Base-by-base conservation (phyloP, 2,113 vertebrate genomes). In the Poeciliopsis retropinna region DNA sequence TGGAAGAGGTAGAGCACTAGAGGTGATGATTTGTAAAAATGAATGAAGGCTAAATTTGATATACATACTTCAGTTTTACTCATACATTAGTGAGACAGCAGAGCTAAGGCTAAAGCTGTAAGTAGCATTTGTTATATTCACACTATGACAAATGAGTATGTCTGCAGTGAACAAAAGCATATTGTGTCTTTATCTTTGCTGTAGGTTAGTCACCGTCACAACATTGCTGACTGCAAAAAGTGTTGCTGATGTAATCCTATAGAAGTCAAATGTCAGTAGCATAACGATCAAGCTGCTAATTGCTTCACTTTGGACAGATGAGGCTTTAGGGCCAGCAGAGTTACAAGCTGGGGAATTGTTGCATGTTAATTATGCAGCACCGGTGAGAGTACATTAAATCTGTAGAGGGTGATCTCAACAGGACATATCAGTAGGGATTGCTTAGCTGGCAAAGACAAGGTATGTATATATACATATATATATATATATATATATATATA, bases 241-340 rank as follows among this genome's bases (percentile, higher is more conserved):
- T 61, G 80, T 79, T 57, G 71, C 57, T 60, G 68, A 39, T 74
- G 60, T 87, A 88, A 84, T 92, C 77, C 73, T 47, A 67, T 81
- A 79, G 81, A 75, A 82, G 86, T 83, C 72, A 88, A 86, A 89
- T 83, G 84, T 86, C 88, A 85, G 78, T 12, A 63, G 44, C 70
- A 65, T 47, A 57, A 73, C 27, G 71, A 71, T 88, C 75, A 78
- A 61, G 74, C 80, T 74, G 85, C 79, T 89, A 88, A 87, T 89
- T 86, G 89, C 69, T 87, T 75, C 70, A 78, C 72, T 87, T 83
- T 83, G 67, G 64, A 78, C 64, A 62, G 70, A 77, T 70, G 76
- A 77, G 75, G 66, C 85, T 64, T 54, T 60, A 64, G 66, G 80
- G 81, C 72, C 70, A 87, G 82, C 51, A 64, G 70, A 75, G 75